Percentiles rank a stretch among this genome's conserved stretches.
Conservation (phyloP, 2,888 invertebrate genomes). For the Drosophila rellima region DNA sequence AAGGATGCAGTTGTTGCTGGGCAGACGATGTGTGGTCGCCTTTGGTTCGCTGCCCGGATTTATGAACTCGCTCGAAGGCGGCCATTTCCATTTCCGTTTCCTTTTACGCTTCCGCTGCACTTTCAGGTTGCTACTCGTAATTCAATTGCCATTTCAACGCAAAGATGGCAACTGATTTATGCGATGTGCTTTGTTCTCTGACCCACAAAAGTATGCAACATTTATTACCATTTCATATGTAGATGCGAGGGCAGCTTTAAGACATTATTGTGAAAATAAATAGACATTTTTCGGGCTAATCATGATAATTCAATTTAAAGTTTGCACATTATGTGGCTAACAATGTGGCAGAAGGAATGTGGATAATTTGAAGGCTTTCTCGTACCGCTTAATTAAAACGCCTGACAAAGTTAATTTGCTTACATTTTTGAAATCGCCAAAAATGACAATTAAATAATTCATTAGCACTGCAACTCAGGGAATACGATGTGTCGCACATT, state of each 20-base stretch:
- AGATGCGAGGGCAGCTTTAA: constrained; percentile 12
- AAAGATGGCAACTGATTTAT: constrained; percentile 60
- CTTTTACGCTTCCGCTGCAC: constrained; percentile 32
- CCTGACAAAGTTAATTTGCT: constrained; percentile 72
- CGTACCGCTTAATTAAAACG: constrained; percentile 69
- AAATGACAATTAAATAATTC: constrained; percentile 79
- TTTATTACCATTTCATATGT: constrained; percentile 28
- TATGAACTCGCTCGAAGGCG: constrained; percentile 60
- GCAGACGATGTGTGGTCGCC: constrained; percentile 20
- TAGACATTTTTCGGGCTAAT: too few species aligned
- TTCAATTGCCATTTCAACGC: constrained; percentile 69
- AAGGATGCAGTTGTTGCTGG: constrained; percentile 41
- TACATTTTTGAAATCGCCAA: constrained; percentile 61
- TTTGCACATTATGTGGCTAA: constrained; percentile 16
- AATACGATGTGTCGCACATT: constrained; percentile 17
- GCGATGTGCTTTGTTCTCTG: constrained; percentile 30
- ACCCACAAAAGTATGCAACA: constrained; percentile 43
- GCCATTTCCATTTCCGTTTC: constrained; percentile 49
- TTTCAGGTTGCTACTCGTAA: constrained; percentile 70
- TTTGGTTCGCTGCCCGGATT: constrained; percentile 58
- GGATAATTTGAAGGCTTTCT: constrained; percentile 34
- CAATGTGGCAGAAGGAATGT: constrained; percentile 21
- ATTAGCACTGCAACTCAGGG: constrained; percentile 60
- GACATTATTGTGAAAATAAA: too few species aligned
- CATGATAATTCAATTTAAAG: constrained; percentile 32